Conservation (phyloP, 2,888 invertebrate species). For the Myopa tessellatipennis region DNA sequence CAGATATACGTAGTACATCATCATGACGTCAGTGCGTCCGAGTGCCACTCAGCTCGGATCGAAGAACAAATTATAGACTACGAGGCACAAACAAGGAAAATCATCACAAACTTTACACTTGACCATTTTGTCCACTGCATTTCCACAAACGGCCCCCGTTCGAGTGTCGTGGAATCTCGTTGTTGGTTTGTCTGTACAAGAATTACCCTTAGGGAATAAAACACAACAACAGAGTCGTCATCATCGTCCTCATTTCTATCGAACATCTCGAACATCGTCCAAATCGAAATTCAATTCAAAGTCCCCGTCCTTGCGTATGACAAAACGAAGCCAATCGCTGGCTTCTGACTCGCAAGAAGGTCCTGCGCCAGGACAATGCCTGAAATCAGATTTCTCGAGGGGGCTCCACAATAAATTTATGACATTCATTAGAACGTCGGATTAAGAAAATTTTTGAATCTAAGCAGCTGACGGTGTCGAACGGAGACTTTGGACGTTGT, state of each 20-base stretch:
- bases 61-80: background rate
- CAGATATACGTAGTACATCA: background rate
- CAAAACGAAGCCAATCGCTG: conserved; percentile 64
- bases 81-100: background rate
- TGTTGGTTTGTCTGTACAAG: conserved; percentile 7
- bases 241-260: background rate
- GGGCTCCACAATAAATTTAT: conserved; percentile 65
- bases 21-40: conserved; percentile 29
- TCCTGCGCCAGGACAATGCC: conserved; percentile 11
- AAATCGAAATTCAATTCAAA: conserved; percentile 26
- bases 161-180: background rate
- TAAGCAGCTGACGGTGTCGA: conserved; percentile 62
- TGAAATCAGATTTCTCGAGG: conserved; percentile 46
- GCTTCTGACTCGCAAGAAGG: conserved; percentile 2
- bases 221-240: background rate
- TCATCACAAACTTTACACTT: conserved; percentile 57
- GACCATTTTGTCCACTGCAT: conserved; percentile 58
- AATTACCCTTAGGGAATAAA: conserved; percentile 46
- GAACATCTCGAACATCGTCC: background rate
- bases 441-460: conserved; percentile 60
- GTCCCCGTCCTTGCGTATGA: conserved; percentile 16
- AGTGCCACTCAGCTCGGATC: background rate
- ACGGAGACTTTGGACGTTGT: conserved; percentile 17
- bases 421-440: conserved; percentile 67
- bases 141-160: background rate